phyloP scores from a whole-genome alignment of 2,113 vertebrate species.

The Nothobranchius furzeri region DNA sequence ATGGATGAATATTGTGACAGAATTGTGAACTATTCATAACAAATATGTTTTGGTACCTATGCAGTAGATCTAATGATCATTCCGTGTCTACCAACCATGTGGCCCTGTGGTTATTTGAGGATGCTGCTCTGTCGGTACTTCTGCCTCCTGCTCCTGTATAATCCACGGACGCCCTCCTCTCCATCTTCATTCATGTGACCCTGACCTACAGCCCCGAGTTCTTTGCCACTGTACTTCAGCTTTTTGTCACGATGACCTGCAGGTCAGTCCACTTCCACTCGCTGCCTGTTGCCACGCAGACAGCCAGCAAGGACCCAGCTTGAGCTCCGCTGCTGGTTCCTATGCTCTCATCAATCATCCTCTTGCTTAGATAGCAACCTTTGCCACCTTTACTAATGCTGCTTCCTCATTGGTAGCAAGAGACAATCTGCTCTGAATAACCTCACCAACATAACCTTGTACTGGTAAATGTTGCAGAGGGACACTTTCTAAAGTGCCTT shows the following conservation, averaged over 20 bases:
- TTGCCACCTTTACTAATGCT: conserved; percentile 65
- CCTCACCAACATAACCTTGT: conserved; percentile 62
- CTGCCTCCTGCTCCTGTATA: no score
- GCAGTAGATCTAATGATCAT: conserved; percentile 7
- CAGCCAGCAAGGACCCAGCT: conserved; percentile 42
- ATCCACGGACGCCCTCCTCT: conserved; percentile 13
- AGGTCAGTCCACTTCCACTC: conserved; percentile 68
- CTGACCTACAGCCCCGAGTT: conserved; percentile 61
- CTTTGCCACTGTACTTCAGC: conserved; percentile 65
- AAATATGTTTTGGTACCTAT: no score
- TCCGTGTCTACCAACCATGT: neutral
- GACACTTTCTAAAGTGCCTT: conserved; percentile 55
- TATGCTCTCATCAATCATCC: conserved; percentile 69
- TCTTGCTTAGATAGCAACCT: conserved; percentile 66
- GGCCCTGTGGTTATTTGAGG: no score
- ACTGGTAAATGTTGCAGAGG: conserved; percentile 30
- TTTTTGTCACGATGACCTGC: conserved; percentile 68
- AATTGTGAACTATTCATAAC: no score
- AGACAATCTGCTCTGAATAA: conserved; percentile 68
- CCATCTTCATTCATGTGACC: conserved; percentile 48
- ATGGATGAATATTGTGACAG: no score
- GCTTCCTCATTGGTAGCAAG: conserved; percentile 57
- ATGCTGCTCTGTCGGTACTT: no score
- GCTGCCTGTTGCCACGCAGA: conserved; percentile 55
- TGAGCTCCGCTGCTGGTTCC: conserved; percentile 44